phyloP scores from a whole-genome alignment of 1,140 invertebrate genomes.

The Macrobrachium rosenbergii region DNA sequence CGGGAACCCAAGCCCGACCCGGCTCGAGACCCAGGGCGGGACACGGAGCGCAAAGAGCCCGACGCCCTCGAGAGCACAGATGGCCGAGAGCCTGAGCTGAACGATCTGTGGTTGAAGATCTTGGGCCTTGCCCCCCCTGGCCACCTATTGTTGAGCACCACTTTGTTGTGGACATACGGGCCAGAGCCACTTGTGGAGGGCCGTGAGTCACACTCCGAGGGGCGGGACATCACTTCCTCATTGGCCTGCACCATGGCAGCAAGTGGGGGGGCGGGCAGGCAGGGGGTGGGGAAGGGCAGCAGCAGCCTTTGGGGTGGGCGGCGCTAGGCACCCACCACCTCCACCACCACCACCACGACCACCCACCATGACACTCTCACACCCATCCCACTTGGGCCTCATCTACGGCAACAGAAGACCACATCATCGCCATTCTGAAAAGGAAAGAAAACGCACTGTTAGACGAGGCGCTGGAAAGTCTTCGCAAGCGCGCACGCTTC shows the following conservation, averaged over 20 bases:
- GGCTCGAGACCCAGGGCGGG: conserved; percentile 50
- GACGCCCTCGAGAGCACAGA: conserved; percentile 62
- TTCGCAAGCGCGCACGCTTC: neutral
- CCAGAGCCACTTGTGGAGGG: conserved; percentile 66
- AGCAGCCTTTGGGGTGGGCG: conserved; percentile 45
- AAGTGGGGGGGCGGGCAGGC: conserved; percentile 36
- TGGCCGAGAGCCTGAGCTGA: conserved; percentile 69
- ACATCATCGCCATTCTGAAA: conserved; percentile 18
- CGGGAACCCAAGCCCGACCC: conserved; percentile 63
- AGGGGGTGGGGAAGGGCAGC: conserved; percentile 32
- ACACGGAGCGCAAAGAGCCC: conserved; percentile 62
- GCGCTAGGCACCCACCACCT: conserved; percentile 49
- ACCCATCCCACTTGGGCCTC: conserved; percentile 54
- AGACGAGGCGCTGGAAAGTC: neutral
- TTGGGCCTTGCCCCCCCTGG: conserved; percentile 66
- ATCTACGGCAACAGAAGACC: conserved; percentile 25
- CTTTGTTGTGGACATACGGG: conserved; percentile 62
- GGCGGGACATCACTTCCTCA: conserved; percentile 66
- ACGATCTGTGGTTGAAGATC: conserved; percentile 66
- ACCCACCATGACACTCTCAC: conserved; percentile 60
- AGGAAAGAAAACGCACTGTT: neutral
- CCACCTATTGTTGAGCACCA: conserved; percentile 62
- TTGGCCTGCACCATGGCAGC: conserved; percentile 66
- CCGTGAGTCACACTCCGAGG: conserved; percentile 65
- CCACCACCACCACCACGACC: conserved; percentile 42